Percentiles rank a stretch among this genome's conserved stretches.
phyloP scores from a whole-genome alignment of 2,888 invertebrate species.

The Dicyrtomina minuta region DNA sequence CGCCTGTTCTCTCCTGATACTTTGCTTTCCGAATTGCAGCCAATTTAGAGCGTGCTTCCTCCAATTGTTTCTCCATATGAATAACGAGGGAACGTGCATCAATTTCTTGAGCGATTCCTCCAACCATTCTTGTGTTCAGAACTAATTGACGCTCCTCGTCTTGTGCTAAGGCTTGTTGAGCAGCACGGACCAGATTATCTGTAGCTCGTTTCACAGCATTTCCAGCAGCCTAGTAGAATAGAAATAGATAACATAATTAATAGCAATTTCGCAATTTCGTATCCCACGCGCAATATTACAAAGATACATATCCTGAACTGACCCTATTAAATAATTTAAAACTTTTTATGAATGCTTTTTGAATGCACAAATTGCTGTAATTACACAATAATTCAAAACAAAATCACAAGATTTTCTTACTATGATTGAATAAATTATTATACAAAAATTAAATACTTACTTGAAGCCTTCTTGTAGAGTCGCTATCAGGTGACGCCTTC shows the following conservation, averaged over 20 bases:
- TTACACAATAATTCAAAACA: too few relatives aligned
- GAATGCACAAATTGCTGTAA: too few relatives aligned
- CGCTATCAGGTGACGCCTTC: constrained; percentile 94
- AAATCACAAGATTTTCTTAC: too few relatives aligned
- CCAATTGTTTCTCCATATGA: constrained; percentile 89
- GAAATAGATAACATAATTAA: background rate
- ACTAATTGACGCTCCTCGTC: constrained; percentile 89
- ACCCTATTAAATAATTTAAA: too few relatives aligned
- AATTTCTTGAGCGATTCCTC: constrained; percentile 94
- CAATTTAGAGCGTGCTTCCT: constrained; percentile 85
- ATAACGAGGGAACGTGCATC: constrained; percentile 83
- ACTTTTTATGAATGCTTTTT: too few relatives aligned
- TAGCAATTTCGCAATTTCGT: too few relatives aligned
- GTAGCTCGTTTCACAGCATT: constrained; percentile 97
- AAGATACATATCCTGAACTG: too few relatives aligned
- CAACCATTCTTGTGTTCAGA: constrained; percentile 90
- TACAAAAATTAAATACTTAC: constrained; percentile 54
- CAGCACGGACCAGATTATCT: constrained; percentile 93
- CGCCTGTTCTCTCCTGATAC: constrained; percentile 72
- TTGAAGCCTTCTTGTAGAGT: constrained; percentile 83
- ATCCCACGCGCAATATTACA: too few relatives aligned
- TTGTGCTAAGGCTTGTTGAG: constrained; percentile 85
- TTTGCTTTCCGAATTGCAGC: constrained; percentile 91
- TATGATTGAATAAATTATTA: background rate
- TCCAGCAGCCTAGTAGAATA: constrained; percentile 73